A percentile compares a stretch with the other conserved stretches of the same genome.
These are phyloP conservation scores for Caenorhabditis sinica DNA, from an alignment of 2,888 invertebrate genomes.

Conservation along the genomic window DNA sequence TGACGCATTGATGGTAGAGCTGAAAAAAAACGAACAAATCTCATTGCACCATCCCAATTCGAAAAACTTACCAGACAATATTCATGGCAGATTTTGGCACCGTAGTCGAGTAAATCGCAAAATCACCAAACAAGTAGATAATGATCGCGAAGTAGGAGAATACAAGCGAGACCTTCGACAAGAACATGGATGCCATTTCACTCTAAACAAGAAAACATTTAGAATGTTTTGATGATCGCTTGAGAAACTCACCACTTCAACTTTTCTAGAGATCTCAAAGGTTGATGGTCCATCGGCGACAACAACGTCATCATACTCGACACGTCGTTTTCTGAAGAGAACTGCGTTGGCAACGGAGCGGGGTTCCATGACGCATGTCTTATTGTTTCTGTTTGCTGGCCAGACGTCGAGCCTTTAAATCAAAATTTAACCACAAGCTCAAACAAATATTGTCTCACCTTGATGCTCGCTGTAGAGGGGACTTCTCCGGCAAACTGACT, in stretches of 20 bases:
- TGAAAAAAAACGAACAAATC: slow-evolving; percentile 44
- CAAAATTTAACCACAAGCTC: too few relatives aligned
- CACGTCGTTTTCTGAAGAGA: slow-evolving; percentile 69
- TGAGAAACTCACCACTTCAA: slow-evolving; percentile 73
- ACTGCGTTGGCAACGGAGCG: slow-evolving; percentile 95
- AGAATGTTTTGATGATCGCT: slow-evolving; percentile 2
- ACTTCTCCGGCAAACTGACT: too few relatives aligned
- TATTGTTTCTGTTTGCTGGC: too few relatives aligned
- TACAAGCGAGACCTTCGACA: slow-evolving; percentile 89
- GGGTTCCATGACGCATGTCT: too few relatives aligned
- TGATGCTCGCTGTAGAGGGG: too few relatives aligned
- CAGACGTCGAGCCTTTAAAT: too few relatives aligned
- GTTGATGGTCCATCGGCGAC: slow-evolving; percentile 72
- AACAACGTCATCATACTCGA: slow-evolving; percentile 69
- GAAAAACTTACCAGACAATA: slow-evolving; percentile 89
- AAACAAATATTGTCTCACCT: too few relatives aligned
- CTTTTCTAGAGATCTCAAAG: slow-evolving; percentile 75
- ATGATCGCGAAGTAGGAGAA: slow-evolving; percentile 92
- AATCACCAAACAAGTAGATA: slow-evolving; percentile 95
- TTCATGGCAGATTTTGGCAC: slow-evolving; percentile 95
- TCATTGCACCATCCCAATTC: neutral
- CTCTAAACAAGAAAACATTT: slow-evolving; percentile 86
- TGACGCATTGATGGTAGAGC: slow-evolving; percentile 67
- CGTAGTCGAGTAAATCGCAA: slow-evolving; percentile 96
- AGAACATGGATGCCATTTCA: slow-evolving; percentile 94